Evolutionary conservation across 1,140 invertebrate species (phyloP).

Genomic region (Aphaenogaster floridana): DNA sequence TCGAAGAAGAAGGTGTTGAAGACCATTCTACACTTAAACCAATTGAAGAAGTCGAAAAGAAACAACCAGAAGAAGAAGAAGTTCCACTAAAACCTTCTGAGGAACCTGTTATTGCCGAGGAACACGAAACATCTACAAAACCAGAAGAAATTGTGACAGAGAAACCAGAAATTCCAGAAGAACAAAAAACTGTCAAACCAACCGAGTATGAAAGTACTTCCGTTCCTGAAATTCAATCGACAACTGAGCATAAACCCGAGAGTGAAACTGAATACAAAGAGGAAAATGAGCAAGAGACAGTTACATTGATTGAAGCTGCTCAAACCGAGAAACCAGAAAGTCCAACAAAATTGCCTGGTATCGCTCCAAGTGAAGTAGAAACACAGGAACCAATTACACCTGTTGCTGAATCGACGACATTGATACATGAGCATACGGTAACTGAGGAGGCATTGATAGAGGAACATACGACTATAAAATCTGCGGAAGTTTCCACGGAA

Average conservation of each 20-base stretch:
- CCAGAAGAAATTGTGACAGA: conserved; percentile 34
- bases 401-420: conserved; percentile 23
- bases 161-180: conserved; percentile 7
- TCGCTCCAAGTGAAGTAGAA: conserved; percentile 55
- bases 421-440: conserved; percentile 26
- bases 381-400: conserved; percentile 45
- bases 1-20: neutral
- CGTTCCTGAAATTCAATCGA: conserved; percentile 30
- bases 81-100: conserved; percentile 1
- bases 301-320: conserved; percentile 25
- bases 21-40: conserved; percentile 16
- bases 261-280: conserved; percentile 57
- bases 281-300: conserved; percentile 21
- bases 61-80: conserved; percentile 35
- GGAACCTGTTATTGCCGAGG: conserved; percentile 11
- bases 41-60: neutral
- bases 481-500: conserved; percentile 38
- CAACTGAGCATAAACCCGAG: conserved; percentile 3
- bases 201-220: conserved; percentile 40
- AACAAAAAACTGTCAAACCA: conserved; percentile 23
- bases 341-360: conserved; percentile 55
- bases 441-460: conserved; percentile 32
- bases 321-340: conserved; percentile 63
- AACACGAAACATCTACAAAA: conserved; percentile 17
- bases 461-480: conserved; percentile 35